These are phyloP conservation scores for Oreochromis grahami DNA, from an alignment of 2,797 vertebrate genomes.

Conservation along the genomic window DNA sequence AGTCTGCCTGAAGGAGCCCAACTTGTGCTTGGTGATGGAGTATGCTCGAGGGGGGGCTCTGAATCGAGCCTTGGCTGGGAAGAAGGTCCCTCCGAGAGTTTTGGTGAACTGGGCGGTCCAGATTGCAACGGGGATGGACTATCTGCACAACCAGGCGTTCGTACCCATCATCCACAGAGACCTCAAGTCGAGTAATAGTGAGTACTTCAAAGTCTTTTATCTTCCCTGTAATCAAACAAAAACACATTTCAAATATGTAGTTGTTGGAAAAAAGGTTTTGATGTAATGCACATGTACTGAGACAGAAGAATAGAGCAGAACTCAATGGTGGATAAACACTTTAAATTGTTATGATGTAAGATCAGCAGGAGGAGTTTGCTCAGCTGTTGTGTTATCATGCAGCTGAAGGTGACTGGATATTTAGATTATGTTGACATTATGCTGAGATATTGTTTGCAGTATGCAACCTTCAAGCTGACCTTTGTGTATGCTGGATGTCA, in stretches of 20 bases:
- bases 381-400: neutral
- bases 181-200: conserved; percentile 95
- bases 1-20: conserved; percentile 86
- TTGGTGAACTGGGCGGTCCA: conserved; percentile 95
- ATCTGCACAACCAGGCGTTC: conserved; percentile 88
- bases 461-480: neutral
- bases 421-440: neutral
- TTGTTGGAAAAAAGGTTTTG: neutral
- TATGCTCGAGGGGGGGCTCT: conserved; percentile 88
- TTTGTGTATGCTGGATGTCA: neutral
- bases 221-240: neutral
- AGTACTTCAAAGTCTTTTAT: conserved; percentile 60
- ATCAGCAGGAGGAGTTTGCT: neutral
- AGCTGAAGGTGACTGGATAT: neutral
- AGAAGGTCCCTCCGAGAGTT: conserved; percentile 86
- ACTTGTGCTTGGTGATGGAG: conserved; percentile 93
- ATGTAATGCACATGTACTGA: neutral
- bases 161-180: conserved; percentile 92
- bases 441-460: neutral
- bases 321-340: neutral
- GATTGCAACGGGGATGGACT: conserved; percentile 91
- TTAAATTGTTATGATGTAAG: neutral
- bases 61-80: conserved; percentile 85
- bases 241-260: neutral
- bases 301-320: neutral